These are phyloP conservation scores for Leptodactylus fuscus DNA, from an alignment of 2,113 vertebrate species.

Conservation along the genomic window DNA sequence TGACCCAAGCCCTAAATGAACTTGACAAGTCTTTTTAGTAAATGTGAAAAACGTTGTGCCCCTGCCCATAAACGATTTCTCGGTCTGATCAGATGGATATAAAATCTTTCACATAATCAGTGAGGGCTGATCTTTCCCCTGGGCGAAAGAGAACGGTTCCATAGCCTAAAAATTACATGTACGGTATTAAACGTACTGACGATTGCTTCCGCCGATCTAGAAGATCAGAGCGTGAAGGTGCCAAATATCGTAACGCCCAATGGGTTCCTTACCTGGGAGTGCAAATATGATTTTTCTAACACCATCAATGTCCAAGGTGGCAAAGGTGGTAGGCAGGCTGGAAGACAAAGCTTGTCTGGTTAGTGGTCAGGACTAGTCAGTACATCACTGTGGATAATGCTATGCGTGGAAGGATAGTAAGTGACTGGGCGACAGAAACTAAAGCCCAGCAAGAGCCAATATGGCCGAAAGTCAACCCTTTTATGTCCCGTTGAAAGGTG, in stretches of 20 bases:
- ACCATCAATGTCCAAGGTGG: slow-evolving; percentile 96
- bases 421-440: neutral
- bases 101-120: neutral
- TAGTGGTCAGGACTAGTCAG: neutral
- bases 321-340: slow-evolving; percentile 97
- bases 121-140: neutral
- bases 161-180: neutral
- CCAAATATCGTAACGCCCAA: too few relatives aligned
- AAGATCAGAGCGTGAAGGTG: neutral
- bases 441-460: neutral
- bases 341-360: slow-evolving; percentile 59
- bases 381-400: neutral
- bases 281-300: slow-evolving; percentile 99
- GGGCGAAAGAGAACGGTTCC: neutral
- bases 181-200: neutral
- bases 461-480: neutral
- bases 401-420: neutral
- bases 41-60: neutral
- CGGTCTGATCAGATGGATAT: neutral
- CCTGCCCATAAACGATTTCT: neutral
- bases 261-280: slow-evolving; percentile 93
- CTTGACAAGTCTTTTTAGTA: neutral
- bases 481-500: neutral
- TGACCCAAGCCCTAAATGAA: too few relatives aligned
- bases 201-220: neutral